Evolutionary conservation across 37 sponge, comb jelly and placozoan species (phyloP).

Genomic region (Beroe forskalii): DNA sequence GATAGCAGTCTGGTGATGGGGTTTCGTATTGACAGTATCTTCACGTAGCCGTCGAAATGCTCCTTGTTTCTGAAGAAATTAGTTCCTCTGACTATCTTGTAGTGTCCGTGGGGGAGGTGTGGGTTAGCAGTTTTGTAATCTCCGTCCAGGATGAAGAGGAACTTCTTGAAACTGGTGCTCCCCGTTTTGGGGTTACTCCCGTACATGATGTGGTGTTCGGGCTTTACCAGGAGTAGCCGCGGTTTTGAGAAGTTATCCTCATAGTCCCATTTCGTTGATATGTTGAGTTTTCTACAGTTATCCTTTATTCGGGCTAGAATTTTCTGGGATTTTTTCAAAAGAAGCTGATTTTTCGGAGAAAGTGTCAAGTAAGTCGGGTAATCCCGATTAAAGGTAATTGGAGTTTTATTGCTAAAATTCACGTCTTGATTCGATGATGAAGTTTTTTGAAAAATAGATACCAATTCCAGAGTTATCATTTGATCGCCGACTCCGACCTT

Average conservation of each 20-base stretch:
- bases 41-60: background rate
- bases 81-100: background rate
- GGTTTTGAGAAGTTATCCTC: background rate
- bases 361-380: too few species aligned
- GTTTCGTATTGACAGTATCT: background rate
- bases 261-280: background rate
- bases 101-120: background rate
- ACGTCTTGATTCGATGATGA: too few species aligned
- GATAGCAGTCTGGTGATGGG: background rate
- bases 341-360: too few species aligned
- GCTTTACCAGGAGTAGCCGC: background rate
- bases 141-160: background rate
- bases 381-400: too few species aligned
- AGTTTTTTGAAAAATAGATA: too few species aligned
- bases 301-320: background rate
- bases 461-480: too few species aligned
- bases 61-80: background rate
- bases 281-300: background rate
- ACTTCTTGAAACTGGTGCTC: background rate
- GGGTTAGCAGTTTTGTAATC: background rate
- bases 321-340: background rate
- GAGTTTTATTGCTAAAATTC: too few species aligned
- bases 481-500: too few species aligned
- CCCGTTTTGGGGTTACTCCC: conserved; percentile 26
- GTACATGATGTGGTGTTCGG: background rate